phyloP scores from a whole-genome alignment of 2,888 invertebrate genomes.

The Ceraclea dissimilis region DNA sequence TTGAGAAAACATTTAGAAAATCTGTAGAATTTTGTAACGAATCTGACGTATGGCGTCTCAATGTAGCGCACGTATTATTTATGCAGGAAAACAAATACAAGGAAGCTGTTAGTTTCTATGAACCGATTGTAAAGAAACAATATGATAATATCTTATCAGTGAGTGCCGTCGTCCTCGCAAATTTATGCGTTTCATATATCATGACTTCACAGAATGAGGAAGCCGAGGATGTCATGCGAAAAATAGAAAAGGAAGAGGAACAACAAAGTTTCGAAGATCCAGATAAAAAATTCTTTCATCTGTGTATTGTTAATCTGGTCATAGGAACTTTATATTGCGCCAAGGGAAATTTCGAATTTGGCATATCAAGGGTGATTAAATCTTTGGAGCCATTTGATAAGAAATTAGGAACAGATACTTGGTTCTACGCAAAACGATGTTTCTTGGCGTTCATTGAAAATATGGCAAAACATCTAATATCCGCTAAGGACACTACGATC shows the following conservation, averaged over 20 bases:
- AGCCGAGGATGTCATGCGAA: slow-evolving; percentile 96
- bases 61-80: slow-evolving; percentile 97
- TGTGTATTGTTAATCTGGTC: slow-evolving; percentile 97
- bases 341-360: slow-evolving; percentile 98
- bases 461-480: slow-evolving; percentile 82
- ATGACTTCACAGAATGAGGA: slow-evolving; percentile 99
- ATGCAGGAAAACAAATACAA: slow-evolving; percentile 99
- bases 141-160: slow-evolving; percentile 90
- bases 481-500: slow-evolving; percentile 77
- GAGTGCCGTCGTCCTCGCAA: slow-evolving; percentile 96
- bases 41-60: slow-evolving; percentile 93
- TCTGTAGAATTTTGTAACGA: slow-evolving; percentile 98
- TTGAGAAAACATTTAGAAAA: slow-evolving; percentile 94
- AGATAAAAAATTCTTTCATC: slow-evolving; percentile 87
- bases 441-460: slow-evolving; percentile 90
- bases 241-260: slow-evolving; percentile 97
- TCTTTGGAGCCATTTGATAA: slow-evolving; percentile 90
- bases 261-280: slow-evolving; percentile 85
- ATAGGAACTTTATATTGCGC: slow-evolving; percentile 98
- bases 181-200: slow-evolving; percentile 97
- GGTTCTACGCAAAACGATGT: slow-evolving; percentile 96
- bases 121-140: slow-evolving; percentile 92
- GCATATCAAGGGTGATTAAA: slow-evolving; percentile 94
- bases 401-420: slow-evolving; percentile 95
- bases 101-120: slow-evolving; percentile 96